phyloP scores from a whole-genome alignment of 2,888 invertebrate species.

The Leptopilina myrica region DNA sequence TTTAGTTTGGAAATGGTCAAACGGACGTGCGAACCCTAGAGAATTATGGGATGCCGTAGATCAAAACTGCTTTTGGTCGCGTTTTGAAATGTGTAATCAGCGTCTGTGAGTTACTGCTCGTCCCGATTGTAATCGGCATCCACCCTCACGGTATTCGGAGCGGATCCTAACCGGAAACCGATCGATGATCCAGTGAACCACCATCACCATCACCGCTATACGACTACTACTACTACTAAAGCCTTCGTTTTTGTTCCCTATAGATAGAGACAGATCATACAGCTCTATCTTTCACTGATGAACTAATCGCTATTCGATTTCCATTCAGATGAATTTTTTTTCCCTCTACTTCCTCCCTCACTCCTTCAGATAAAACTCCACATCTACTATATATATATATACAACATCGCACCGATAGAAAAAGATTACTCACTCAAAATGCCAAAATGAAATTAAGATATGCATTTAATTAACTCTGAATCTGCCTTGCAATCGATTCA shows the following conservation, averaged over 20 bases:
- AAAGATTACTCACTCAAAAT: not conserved
- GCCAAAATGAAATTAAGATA: not conserved
- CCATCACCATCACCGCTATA: no score
- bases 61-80: constrained; percentile 69
- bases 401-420: not conserved
- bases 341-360: no score
- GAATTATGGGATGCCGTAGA: constrained; percentile 70
- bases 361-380: not conserved
- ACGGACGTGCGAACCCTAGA: constrained; percentile 45
- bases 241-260: constrained; percentile 35
- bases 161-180: constrained; percentile 55
- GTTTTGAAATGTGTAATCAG: constrained; percentile 74
- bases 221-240: not conserved
- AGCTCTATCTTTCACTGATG: constrained; percentile 14
- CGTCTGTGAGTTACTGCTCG: constrained; percentile 70
- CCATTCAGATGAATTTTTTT: constrained; percentile 30
- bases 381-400: not conserved
- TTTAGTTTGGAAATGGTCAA: not conserved
- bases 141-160: constrained; percentile 40
- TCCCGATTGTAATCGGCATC: constrained; percentile 68
- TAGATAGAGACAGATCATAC: not conserved
- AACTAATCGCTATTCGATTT: constrained; percentile 34
- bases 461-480: not conserved
- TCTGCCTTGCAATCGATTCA: no score
- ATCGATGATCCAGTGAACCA: constrained; percentile 50